Base-by-base conservation (phyloP, 1,140 invertebrate genomes). In the Stenopsyche tienmushanensis region DNA sequence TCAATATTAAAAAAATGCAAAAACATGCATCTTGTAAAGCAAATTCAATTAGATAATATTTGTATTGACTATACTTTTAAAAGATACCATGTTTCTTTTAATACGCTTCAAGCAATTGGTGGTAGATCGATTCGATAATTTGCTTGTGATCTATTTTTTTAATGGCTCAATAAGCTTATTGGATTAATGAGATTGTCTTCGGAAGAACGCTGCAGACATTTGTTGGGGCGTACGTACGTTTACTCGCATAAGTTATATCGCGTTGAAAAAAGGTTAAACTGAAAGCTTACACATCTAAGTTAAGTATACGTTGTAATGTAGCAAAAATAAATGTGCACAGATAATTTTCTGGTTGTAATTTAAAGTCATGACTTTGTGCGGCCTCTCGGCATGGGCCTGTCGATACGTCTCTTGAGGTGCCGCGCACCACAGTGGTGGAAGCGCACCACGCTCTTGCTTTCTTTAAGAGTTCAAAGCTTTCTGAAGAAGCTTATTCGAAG, bases 331-430 rank as follows among this genome's bases (percentile, higher is more conserved):
- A 64, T 54, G 62, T 25, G 52, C 47, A 44, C 47, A 23, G 47
- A 64, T 53, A 53, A 64, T 53, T 53, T 53, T 64, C 62, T 64
- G 49, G 62, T 64, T 53, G 62, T 64, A 64, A 54, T 64, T 64
- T 54, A 64, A 54, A 53, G 62, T 64, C 62, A 64, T 64, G 62
- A 64, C 62, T 54, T 41, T 53, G 34, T 44, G 62, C 49, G 62
- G 62, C 23, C 44, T 49, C 25, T 45, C 24, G 10, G 34, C 26
- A 57, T 57, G 34, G 34, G 9, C 55, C 45, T 62, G 59, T 62
- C 59, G 59, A 59, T 59, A 59, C 26, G 24, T 57, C 25, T 45
- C 9, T 45, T 45, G 44, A 5, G 5, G 3, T 45, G 8, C 8
- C 17, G 5, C 13, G 29, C 29, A 34, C 29, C 29, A 34, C 29